Conservation (phyloP, 2,797 vertebrate genomes). For the Sebastes minor region DNA sequence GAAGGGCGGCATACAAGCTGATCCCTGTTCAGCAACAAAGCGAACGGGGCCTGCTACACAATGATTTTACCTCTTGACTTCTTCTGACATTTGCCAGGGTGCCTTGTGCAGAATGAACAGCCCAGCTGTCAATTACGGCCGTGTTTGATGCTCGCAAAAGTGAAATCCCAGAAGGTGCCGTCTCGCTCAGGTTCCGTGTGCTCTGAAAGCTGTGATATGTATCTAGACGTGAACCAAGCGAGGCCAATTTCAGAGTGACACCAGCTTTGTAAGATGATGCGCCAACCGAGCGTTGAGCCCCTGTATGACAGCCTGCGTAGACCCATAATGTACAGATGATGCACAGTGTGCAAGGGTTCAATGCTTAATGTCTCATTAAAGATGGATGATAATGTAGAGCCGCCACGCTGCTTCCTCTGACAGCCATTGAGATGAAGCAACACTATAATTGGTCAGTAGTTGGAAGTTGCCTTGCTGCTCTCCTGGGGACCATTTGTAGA, state of each 20-base stretch:
- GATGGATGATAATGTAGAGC: conserved; percentile 65
- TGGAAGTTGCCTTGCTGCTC: conserved; percentile 19
- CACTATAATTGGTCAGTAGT: conserved; percentile 43
- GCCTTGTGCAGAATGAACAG: conserved; percentile 50
- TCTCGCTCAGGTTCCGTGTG: conserved; percentile 51
- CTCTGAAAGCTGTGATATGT: conserved; percentile 54
- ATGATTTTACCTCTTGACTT: conserved; percentile 64
- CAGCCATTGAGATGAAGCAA: conserved; percentile 44
- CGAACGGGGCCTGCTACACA: conserved; percentile 20
- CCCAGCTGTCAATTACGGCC: conserved; percentile 70
- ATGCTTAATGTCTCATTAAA: conserved; percentile 67
- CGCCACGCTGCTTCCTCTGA: conserved; percentile 41
- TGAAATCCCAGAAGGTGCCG: conserved; percentile 63
- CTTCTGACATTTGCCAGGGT: conserved; percentile 66
- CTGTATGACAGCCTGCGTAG: conserved; percentile 62
- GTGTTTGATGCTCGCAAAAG: conserved; percentile 64
- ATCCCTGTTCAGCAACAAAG: conserved; percentile 26
- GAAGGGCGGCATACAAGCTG: conserved; percentile 39
- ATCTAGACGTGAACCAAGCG: conserved; percentile 37
- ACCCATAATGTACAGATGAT: conserved; percentile 72
- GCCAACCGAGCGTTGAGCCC: conserved; percentile 27
- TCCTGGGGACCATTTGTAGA: conserved; percentile 6
- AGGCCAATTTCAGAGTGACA: conserved; percentile 53
- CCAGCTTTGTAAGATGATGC: conserved; percentile 57
- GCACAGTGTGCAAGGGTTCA: conserved; percentile 52